These are phyloP conservation scores for Teleogryllus oceanicus DNA, from an alignment of 2,888 invertebrate genomes.

Conservation along the genomic window DNA sequence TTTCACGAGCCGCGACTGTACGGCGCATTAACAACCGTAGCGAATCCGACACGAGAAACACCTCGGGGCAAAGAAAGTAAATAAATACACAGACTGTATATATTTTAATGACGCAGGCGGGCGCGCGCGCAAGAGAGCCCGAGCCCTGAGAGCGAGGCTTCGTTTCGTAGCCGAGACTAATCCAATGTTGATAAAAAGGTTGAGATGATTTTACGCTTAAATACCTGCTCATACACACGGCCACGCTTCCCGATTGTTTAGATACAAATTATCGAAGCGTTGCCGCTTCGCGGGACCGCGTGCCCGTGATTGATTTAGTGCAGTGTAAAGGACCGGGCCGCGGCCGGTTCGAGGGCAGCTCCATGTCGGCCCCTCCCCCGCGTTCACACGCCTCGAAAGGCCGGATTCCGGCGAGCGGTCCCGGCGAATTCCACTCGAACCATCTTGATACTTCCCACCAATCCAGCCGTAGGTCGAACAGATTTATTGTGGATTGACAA, in stretches of 20 bases:
- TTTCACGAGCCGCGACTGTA: conserved; percentile 18
- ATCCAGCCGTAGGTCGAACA: background rate
- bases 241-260: conserved; percentile 9
- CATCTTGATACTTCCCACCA: background rate
- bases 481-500: conserved; percentile 18
- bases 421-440: background rate
- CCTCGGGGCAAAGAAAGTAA: conserved; percentile 20
- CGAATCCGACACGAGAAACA: conserved; percentile 23
- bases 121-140: too few relatives aligned
- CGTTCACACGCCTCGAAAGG: background rate
- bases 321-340: background rate
- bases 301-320: conserved; percentile 1
- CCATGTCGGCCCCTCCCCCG: background rate
- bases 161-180: conserved; percentile 3
- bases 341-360: background rate
- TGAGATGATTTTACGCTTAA: conserved; percentile 18
- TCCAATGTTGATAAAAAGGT: conserved; percentile 9
- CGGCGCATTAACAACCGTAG: conserved; percentile 23
- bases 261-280: conserved; percentile 8
- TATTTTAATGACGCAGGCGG: background rate
- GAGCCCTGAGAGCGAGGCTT: conserved; percentile 1
- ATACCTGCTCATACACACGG: conserved; percentile 18
- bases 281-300: background rate
- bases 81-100: conserved; percentile 9
- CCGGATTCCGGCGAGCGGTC: background rate